phyloP scores from a whole-genome alignment of 1,140 invertebrate species.

The Cylas formicarius region DNA sequence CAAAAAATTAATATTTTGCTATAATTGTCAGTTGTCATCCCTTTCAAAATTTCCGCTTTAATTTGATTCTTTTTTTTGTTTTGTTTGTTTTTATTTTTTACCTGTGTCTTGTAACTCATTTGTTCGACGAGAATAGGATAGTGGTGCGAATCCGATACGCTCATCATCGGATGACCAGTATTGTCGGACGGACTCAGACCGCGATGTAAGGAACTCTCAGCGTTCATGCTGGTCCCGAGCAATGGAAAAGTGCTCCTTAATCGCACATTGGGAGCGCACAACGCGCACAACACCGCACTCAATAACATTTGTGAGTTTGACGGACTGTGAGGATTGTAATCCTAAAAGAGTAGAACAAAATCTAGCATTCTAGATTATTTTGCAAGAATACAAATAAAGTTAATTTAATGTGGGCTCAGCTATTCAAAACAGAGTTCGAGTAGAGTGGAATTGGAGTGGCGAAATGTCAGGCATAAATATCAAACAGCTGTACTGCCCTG shows the following conservation, averaged over 20 bases:
- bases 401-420: no score
- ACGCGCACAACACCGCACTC: slow-evolving; percentile 72
- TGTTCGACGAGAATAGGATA: slow-evolving; percentile 77
- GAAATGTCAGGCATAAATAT: no score
- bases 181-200: slow-evolving; percentile 63
- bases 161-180: slow-evolving; percentile 61
- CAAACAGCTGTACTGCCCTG: no score
- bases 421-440: no score
- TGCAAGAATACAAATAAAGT: no score
- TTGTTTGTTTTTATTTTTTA: no score
- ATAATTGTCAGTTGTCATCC: no score
- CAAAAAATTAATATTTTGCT: no score
- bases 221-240: slow-evolving; percentile 43
- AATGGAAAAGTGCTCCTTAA: slow-evolving; percentile 73
- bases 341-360: slow-evolving; percentile 25
- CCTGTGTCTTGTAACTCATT: slow-evolving; percentile 68
- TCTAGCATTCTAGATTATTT: no score
- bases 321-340: slow-evolving; percentile 23
- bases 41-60: background rate
- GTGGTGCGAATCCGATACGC: slow-evolving; percentile 60
- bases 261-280: slow-evolving; percentile 71
- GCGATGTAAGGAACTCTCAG: slow-evolving; percentile 48
- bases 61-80: no score
- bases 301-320: slow-evolving; percentile 59
- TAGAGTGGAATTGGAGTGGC: no score